Base-by-base conservation (phyloP, 2,888 invertebrate species). In the Ferdinandea cuprea region DNA sequence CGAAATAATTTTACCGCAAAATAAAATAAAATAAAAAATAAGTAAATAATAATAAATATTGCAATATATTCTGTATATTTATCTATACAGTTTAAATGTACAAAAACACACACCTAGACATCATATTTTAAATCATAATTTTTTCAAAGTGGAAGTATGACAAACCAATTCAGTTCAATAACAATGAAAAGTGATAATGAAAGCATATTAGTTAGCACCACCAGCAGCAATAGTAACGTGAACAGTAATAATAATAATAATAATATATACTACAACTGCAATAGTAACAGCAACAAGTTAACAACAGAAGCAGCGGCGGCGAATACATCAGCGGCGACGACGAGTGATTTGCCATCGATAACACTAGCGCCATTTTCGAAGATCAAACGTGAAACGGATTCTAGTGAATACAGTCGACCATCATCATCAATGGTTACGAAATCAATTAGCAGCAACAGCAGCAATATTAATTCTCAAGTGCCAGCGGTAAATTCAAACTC, bases 131-230 rank as follows among this genome's bases (percentile, higher is more conserved):
- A 35, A 46, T 19, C 37, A 52, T n/a, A 50, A 68, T 44, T 48
- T 21, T 25, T 32, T 30, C 30, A 73, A 65, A 48, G 66, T 80
- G 42, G 48, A 81, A 81, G 58, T 76, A 85, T 85, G 85, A 83
- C 85, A 73, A 77, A 66, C 78, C 71, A 68, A 74, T 83, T 77
- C 69, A 85, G 83, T 83, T 83, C 81, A 83, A 83, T 85, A 77
- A 85, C 78, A 73, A 78, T 85, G 83, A 85, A 85, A 85, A 81
- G 85, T 83, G 85, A 85, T 85, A 85, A 80, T 85, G 85, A 85
- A 71, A 80, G 76, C 76, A 80, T 74, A 72, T 83, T 83, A 83
- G 78, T 78, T 83, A 83, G 78, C 71, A 78, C 71, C 59, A 74
- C 48, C 19, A 71, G 25, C 25, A 71, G 28, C 25, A 77, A 21